These are phyloP conservation scores for Chloebia gouldiae DNA, from an alignment of 2,113 vertebrate species.

Conservation along the genomic window DNA sequence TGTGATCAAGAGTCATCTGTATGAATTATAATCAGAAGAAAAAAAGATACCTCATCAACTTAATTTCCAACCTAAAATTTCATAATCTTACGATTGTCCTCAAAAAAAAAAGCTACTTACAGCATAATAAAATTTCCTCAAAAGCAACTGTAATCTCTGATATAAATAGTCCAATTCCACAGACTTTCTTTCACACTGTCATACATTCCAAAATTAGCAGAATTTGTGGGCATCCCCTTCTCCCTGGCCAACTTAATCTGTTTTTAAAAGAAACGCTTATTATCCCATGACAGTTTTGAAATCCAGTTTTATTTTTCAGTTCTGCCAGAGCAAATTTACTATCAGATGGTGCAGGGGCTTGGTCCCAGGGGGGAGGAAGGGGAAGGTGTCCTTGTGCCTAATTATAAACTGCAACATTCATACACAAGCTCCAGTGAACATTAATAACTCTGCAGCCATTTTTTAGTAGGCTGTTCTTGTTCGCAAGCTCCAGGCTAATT, in stretches of 20 bases:
- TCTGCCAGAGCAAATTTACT: not conserved
- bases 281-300: constrained; percentile 5
- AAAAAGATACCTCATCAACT: not conserved
- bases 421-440: constrained; percentile 39
- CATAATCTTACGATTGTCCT: not conserved
- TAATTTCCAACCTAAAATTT: not conserved
- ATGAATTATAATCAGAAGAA: constrained; percentile 4
- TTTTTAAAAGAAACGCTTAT: constrained; percentile 37
- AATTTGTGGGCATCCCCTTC: constrained; percentile 8
- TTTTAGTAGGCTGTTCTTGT: not conserved
- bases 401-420: not conserved
- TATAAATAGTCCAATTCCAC: constrained; percentile 1
- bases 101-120: constrained; percentile 3
- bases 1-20: not conserved
- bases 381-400: not conserved
- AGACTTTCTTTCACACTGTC: not conserved
- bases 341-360: constrained; percentile 17
- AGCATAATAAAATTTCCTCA: constrained; percentile 1
- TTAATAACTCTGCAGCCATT: not conserved
- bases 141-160: constrained; percentile 6
- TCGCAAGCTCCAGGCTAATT: not conserved
- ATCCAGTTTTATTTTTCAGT: constrained; percentile 35
- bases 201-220: not conserved
- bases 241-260: not conserved
- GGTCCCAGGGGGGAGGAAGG: constrained; percentile 19